phyloP scores from a whole-genome alignment of 2,888 invertebrate species.

The Onthophagus sagittarius region DNA sequence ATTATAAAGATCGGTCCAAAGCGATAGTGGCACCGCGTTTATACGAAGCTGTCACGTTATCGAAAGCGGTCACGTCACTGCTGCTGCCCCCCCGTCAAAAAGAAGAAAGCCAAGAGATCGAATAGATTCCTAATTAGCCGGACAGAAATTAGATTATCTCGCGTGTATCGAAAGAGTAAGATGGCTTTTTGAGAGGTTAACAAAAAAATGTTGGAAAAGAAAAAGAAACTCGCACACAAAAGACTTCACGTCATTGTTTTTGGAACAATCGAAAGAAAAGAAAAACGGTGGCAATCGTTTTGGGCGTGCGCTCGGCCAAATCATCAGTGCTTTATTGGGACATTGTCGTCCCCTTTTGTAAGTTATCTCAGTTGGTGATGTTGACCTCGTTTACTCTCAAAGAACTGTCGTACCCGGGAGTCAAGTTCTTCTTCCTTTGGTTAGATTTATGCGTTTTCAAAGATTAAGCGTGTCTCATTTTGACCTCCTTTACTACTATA shows the following conservation, averaged over 20 bases:
- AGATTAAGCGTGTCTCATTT: not conserved
- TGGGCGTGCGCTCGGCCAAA: not conserved
- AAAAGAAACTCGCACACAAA: not conserved
- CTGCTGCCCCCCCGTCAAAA: not conserved
- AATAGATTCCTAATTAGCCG: not conserved
- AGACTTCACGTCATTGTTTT: not conserved
- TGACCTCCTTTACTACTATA: not conserved
- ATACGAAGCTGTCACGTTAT: conserved; percentile 8
- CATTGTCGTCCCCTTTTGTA: not conserved
- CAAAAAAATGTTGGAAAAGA: not conserved
- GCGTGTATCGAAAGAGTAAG: not conserved
- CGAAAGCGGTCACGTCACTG: conserved; percentile 8
- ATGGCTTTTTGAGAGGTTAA: not conserved
- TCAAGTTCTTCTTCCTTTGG: not conserved
- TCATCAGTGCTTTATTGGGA: not conserved
- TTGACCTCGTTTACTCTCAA: not conserved
- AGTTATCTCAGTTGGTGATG: not conserved
- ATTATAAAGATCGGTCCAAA: conserved; percentile 14
- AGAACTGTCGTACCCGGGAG: not conserved
- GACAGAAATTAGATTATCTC: not conserved
- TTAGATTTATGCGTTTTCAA: not conserved
- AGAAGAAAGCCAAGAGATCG: not conserved
- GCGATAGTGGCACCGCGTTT: conserved; percentile 5
- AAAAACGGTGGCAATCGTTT: not conserved
- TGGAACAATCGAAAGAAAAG: not conserved